Percentiles rank a stretch among this genome's conserved stretches.
Conservation (phyloP, 1,140 invertebrate species). For the Listronotus oregonensis region DNA sequence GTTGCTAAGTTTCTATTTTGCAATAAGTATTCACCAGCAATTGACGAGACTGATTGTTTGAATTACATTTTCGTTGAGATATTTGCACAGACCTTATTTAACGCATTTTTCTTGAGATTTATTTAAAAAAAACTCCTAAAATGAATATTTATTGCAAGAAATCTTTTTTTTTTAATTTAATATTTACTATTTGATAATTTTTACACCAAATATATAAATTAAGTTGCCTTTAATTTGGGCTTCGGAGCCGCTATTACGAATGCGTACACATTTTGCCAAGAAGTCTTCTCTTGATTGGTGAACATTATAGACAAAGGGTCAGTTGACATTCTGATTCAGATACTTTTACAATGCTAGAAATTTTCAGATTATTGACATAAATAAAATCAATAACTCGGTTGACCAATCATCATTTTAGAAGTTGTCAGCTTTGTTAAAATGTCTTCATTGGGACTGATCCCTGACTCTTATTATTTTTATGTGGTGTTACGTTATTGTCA, state of each 20-base stretch:
- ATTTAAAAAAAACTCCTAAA: not conserved
- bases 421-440: no score
- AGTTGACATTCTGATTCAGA: no score
- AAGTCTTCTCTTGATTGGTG: slow-evolving; percentile 35
- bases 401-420: no score
- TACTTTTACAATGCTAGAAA: no score
- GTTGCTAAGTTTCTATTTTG: slow-evolving; percentile 32
- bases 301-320: slow-evolving; percentile 12
- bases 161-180: slow-evolving; percentile 10
- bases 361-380: no score
- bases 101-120: not conserved
- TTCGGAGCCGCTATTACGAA: slow-evolving; percentile 44
- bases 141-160: slow-evolving; percentile 42
- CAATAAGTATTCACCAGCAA: slow-evolving; percentile 26
- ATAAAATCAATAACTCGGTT: no score
- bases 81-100: slow-evolving; percentile 4
- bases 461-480: slow-evolving; percentile 8
- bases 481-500: slow-evolving; percentile 21
- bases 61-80: slow-evolving; percentile 5
- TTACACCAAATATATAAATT: slow-evolving; percentile 32
- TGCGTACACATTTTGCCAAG: slow-evolving; percentile 52
- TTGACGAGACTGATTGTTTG: slow-evolving; percentile 28
- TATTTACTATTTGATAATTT: not conserved
- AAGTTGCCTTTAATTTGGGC: slow-evolving; percentile 27
- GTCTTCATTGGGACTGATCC: no score